Conservation (phyloP, 2,888 invertebrate genomes). For the Pristionchus japonicus region DNA sequence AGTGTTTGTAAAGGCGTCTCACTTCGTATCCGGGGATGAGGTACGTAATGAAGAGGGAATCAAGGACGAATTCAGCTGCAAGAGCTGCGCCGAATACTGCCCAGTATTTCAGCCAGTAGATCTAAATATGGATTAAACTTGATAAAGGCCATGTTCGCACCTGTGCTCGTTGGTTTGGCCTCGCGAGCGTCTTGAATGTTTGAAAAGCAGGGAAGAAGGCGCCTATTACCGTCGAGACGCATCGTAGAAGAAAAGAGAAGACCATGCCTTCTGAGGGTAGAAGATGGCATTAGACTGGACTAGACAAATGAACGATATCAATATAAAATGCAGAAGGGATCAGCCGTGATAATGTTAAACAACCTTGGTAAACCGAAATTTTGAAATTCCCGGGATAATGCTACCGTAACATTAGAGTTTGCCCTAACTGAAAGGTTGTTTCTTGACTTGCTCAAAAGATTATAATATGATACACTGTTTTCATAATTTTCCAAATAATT, state of each 20-base stretch:
- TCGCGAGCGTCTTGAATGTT: slow-evolving; percentile 29
- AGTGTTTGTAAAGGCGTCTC: background rate
- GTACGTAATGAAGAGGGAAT: slow-evolving; percentile 21
- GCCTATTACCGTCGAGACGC: slow-evolving; percentile 40
- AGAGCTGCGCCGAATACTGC: slow-evolving; percentile 26
- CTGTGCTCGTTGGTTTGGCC: slow-evolving; percentile 40
- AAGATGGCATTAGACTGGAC: background rate
- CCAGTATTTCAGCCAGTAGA: slow-evolving; percentile 47
- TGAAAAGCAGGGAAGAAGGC: slow-evolving; percentile 29
- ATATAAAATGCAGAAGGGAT: background rate
- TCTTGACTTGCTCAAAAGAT: too few relatives aligned
- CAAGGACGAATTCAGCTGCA: slow-evolving; percentile 31
- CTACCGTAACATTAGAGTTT: too few relatives aligned
- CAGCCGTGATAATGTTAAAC: background rate
- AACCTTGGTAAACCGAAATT: background rate
- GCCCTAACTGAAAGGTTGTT: too few relatives aligned
- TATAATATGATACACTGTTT: too few relatives aligned
- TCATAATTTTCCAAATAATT: too few relatives aligned
- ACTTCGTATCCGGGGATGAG: slow-evolving; percentile 41
- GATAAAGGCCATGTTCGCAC: background rate
- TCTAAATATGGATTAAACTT: background rate
- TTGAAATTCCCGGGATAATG: background rate
- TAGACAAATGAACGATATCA: background rate
- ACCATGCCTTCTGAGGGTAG: background rate
- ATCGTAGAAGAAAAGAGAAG: slow-evolving; percentile 40